These are phyloP conservation scores for Manis javanica DNA, from an alignment of 2,797 vertebrate species.

Conservation along the genomic window DNA sequence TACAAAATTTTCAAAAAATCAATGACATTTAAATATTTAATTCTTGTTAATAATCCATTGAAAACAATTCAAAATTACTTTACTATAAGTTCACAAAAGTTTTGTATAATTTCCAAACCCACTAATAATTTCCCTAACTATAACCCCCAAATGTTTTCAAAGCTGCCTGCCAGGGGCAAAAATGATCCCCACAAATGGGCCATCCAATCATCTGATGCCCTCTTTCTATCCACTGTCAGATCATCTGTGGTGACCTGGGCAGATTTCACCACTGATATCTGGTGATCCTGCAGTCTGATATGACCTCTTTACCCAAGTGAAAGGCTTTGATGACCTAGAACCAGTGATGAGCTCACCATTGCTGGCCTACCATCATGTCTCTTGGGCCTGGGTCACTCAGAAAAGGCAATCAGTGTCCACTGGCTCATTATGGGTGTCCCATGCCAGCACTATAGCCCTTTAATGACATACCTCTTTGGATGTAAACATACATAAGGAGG, in stretches of 20 bases:
- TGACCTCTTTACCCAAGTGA: not conserved
- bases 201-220: not conserved
- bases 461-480: not conserved
- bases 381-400: not conserved
- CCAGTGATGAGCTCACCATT: not conserved
- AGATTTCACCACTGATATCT: not conserved
- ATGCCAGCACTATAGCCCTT: not conserved
- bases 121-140: not conserved
- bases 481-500: not conserved
- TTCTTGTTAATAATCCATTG: not conserved
- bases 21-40: not conserved
- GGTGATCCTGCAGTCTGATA: not conserved
- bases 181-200: not conserved
- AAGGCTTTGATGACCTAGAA: not conserved
- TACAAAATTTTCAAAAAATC: not conserved
- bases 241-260: not conserved
- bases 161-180: not conserved
- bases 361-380: not conserved
- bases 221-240: not conserved
- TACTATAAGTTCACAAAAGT: not conserved
- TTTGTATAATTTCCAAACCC: conserved; percentile 13
- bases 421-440: not conserved
- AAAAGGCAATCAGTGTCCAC: not conserved
- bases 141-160: not conserved
- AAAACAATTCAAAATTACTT: conserved; percentile 12